phyloP scores from a whole-genome alignment of 2,797 vertebrate species.

The Mastacembelus armatus region DNA sequence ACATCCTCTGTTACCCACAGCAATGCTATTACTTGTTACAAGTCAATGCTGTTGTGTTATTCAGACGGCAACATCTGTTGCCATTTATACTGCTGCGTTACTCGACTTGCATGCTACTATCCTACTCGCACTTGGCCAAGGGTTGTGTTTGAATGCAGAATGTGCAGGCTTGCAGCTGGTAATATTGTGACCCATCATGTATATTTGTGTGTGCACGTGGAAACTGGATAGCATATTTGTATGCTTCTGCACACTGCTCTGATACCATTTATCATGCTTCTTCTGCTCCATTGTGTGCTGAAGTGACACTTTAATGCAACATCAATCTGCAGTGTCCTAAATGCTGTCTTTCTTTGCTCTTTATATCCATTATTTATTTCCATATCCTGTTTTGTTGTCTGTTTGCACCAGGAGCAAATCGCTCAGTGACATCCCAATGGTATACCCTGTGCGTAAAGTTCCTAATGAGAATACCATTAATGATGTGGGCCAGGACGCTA shows the following conservation, averaged over 20 bases:
- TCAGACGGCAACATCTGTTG: constrained; percentile 62
- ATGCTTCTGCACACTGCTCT: neutral
- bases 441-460: constrained; percentile 58
- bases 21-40: constrained; percentile 45
- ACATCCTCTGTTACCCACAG: constrained; percentile 53
- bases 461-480: constrained; percentile 29
- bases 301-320: no score
- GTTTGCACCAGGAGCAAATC: constrained; percentile 91
- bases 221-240: neutral
- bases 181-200: constrained; percentile 33
- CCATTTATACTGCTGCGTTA: constrained; percentile 39
- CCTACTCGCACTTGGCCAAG: constrained; percentile 45
- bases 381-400: constrained; percentile 18
- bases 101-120: constrained; percentile 45
- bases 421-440: constrained; percentile 84
- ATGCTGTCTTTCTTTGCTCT: neutral
- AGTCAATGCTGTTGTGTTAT: constrained; percentile 54
- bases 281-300: constrained; percentile 14
- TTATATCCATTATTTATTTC: constrained; percentile 21
- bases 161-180: constrained; percentile 35
- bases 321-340: no score
- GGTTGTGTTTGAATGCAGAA: constrained; percentile 59
- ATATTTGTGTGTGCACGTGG: constrained; percentile 6
- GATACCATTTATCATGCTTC: constrained; percentile 6
- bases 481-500: constrained; percentile 77